Conservation (phyloP, 2,888 invertebrate species). For the Hyposoter didymator region DNA sequence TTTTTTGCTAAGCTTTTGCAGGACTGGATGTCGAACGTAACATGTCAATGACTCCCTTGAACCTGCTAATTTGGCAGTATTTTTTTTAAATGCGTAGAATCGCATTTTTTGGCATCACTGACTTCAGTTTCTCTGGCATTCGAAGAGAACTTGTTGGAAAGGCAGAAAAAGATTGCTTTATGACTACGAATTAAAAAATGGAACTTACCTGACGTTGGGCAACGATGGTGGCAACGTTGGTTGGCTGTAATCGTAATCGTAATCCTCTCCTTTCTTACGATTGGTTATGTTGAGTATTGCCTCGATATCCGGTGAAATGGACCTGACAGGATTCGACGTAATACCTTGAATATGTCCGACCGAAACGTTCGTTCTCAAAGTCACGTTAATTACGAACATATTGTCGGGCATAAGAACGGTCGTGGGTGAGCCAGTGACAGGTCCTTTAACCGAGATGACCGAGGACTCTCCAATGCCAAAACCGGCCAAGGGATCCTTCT, state of each 20-base stretch:
- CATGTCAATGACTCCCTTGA: not conserved
- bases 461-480: conserved; percentile 14
- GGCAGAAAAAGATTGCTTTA: not conserved
- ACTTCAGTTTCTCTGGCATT: not conserved
- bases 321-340: conserved; percentile 82
- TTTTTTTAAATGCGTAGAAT: not conserved
- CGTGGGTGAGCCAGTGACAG: conserved; percentile 74
- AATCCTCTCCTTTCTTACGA: conserved; percentile 86
- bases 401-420: conserved; percentile 84
- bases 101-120: too few species aligned
- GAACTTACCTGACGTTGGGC: conserved; percentile 89
- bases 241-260: conserved; percentile 89
- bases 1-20: not conserved
- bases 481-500: conserved; percentile 5
- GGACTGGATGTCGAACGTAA: not conserved
- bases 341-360: conserved; percentile 85
- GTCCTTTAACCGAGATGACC: conserved; percentile 68
- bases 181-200: not conserved
- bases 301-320: conserved; percentile 83
- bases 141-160: not conserved
- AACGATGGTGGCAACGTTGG: conserved; percentile 92
- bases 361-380: conserved; percentile 84
- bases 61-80: not conserved
- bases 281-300: conserved; percentile 85
- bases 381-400: conserved; percentile 86